Evolutionary conservation across 53 echinoderm and acorn worm genomes (phyloP).

Genomic region (Paracentrotus lividus): DNA sequence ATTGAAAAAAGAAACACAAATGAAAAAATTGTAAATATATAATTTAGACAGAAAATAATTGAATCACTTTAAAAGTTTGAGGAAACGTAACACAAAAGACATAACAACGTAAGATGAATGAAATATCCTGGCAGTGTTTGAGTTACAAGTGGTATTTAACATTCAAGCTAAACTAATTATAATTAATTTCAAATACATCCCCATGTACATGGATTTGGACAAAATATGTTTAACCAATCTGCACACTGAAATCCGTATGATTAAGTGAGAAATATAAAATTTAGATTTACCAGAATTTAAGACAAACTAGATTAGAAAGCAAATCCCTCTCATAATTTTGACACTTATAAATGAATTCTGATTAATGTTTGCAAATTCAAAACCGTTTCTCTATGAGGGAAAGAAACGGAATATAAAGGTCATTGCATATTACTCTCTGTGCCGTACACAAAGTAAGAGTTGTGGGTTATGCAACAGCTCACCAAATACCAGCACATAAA

Average conservation of each 20-base stretch:
- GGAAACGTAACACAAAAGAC: no score
- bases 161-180: no score
- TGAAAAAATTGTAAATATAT: not conserved
- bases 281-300: not conserved
- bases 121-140: no score
- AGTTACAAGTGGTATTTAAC: no score
- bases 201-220: no score
- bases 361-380: not conserved
- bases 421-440: not conserved
- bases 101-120: no score
- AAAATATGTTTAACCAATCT: no score
- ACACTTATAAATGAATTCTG: not conserved
- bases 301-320: not conserved
- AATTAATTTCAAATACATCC: no score
- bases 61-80: no score
- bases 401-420: not conserved
- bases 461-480: slow-evolving; percentile 15
- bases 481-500: slow-evolving; percentile 54
- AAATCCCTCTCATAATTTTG: not conserved
- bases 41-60: not conserved
- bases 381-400: not conserved
- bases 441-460: slow-evolving; percentile 55
- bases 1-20: not conserved
- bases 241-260: no score
- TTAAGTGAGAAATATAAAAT: not conserved